A percentile compares a stretch with the other conserved stretches of the same genome.
Evolutionary conservation across 1,140 invertebrate genomes (phyloP).

Genomic region (Schlechtendalia chinensis): DNA sequence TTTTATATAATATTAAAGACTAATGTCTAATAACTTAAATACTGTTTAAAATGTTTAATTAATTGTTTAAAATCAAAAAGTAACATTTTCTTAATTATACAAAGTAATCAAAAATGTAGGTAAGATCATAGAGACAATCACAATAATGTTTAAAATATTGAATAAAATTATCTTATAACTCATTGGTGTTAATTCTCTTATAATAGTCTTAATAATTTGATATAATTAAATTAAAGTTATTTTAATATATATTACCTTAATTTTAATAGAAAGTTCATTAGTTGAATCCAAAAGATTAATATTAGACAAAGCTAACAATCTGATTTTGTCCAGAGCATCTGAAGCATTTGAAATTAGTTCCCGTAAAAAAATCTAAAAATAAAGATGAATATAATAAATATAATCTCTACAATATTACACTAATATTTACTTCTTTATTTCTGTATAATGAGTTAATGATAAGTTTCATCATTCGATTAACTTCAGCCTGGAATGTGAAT

Average conservation of each 20-base stretch:
- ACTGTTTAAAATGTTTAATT: too few relatives aligned
- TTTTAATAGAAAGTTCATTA: slow-evolving; percentile 84
- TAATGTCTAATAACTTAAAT: too few relatives aligned
- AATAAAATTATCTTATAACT: too few relatives aligned
- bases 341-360: slow-evolving; percentile 97
- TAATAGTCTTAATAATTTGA: too few relatives aligned
- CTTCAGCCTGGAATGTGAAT: slow-evolving; percentile 92
- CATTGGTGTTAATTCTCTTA: too few relatives aligned
- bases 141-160: too few relatives aligned
- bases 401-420: neutral
- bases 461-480: slow-evolving; percentile 99
- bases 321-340: slow-evolving; percentile 92
- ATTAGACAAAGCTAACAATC: slow-evolving; percentile 88
- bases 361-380: slow-evolving; percentile 84
- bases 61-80: too few relatives aligned
- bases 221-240: too few relatives aligned
- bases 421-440: slow-evolving; percentile 82
- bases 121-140: too few relatives aligned
- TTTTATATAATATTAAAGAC: too few relatives aligned
- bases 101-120: too few relatives aligned
- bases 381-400: slow-evolving; percentile 44
- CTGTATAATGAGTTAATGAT: slow-evolving; percentile 98
- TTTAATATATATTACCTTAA: slow-evolving; percentile 65
- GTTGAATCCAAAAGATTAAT: slow-evolving; percentile 73
- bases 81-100: too few relatives aligned